phyloP scores from a whole-genome alignment of 1,140 invertebrate genomes.

The Dinoponera quadriceps region DNA sequence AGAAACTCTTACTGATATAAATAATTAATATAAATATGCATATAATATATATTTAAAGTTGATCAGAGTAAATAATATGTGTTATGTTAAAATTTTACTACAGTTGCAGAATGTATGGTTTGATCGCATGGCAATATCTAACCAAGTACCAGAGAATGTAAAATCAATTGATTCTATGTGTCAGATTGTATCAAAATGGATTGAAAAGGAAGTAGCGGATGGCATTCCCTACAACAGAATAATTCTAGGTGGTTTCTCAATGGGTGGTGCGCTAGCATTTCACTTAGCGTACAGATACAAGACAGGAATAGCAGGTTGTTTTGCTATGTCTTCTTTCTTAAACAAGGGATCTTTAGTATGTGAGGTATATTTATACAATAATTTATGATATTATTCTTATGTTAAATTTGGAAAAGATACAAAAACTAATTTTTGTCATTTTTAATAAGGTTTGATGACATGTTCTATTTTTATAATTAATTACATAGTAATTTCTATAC shows the following conservation, averaged over 20 bases:
- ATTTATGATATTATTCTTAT: too few relatives aligned
- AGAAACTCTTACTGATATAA: neutral
- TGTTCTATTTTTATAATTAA: neutral
- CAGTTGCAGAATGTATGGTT: slow-evolving; percentile 90
- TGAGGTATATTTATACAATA: slow-evolving; percentile 78
- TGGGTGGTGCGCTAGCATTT: slow-evolving; percentile 90
- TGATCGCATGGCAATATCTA: slow-evolving; percentile 86
- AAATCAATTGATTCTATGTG: slow-evolving; percentile 88
- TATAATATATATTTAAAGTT: neutral
- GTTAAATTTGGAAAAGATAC: too few relatives aligned
- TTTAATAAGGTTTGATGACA: too few relatives aligned
- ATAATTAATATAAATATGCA: slow-evolving; percentile 4
- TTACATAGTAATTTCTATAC: neutral
- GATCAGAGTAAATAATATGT: neutral
- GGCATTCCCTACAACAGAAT: slow-evolving; percentile 89
- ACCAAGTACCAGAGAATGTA: slow-evolving; percentile 87
- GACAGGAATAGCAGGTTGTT: slow-evolving; percentile 88
- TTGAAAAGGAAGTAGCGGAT: slow-evolving; percentile 87
- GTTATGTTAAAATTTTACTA: slow-evolving; percentile 29
- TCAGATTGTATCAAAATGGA: slow-evolving; percentile 86
- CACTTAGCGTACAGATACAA: slow-evolving; percentile 89
- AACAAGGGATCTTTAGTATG: slow-evolving; percentile 89
- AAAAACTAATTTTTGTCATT: too few relatives aligned
- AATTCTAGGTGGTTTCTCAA: slow-evolving; percentile 91
- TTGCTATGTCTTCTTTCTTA: slow-evolving; percentile 90